phyloP scores from a whole-genome alignment of 2,888 invertebrate genomes.

The Lepidocyrtinus sp. region DNA sequence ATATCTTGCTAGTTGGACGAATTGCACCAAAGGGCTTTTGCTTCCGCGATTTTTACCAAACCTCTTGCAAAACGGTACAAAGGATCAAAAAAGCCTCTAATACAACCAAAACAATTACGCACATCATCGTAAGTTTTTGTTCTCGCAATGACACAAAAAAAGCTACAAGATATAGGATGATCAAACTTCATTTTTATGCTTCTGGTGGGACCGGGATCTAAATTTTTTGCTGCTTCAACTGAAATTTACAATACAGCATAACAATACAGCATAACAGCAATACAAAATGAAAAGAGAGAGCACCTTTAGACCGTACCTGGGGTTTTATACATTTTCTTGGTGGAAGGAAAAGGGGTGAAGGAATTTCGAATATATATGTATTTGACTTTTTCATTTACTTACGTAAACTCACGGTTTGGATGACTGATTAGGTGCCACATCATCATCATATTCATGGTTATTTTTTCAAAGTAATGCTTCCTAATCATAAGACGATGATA shows the following conservation, averaged over 20 bases:
- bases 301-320: slow-evolving; percentile 7
- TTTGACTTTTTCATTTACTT: slow-evolving; percentile 8
- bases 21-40: too few species aligned
- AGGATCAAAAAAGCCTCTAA: too few species aligned
- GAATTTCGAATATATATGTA: slow-evolving; percentile 14
- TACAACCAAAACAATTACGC: too few species aligned
- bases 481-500: not conserved
- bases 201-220: not conserved
- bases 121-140: too few species aligned
- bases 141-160: too few species aligned
- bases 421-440: slow-evolving; percentile 55
- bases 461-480: not conserved
- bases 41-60: too few species aligned
- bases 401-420: slow-evolving; percentile 26
- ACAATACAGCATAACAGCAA: slow-evolving; percentile 11
- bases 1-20: too few species aligned
- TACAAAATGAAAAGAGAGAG: slow-evolving; percentile 32
- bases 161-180: too few species aligned
- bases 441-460: slow-evolving; percentile 18
- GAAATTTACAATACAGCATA: not conserved
- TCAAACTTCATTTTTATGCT: too few species aligned
- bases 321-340: not conserved
- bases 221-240: not conserved
- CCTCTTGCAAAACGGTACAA: too few species aligned
- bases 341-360: not conserved